Evolutionary conservation across 2,113 vertebrate species (phyloP).

Genomic region (Peromyscus maniculatus): DNA sequence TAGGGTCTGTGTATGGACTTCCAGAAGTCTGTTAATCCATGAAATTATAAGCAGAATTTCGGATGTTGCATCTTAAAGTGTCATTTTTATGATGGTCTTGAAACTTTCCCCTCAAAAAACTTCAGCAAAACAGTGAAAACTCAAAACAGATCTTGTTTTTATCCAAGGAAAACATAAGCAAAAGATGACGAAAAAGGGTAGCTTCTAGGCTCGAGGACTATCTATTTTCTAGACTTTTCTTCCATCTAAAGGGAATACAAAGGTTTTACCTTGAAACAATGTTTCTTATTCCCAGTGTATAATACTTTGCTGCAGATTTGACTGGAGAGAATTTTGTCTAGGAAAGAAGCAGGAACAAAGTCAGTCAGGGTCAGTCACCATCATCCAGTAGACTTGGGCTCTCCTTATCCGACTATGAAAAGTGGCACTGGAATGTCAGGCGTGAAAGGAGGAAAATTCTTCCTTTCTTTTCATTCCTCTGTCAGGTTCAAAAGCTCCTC

Average conservation of each 20-base stretch:
- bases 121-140: not conserved
- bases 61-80: not conserved
- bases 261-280: conserved; percentile 3
- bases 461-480: conserved; percentile 37
- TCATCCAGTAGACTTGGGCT: not conserved
- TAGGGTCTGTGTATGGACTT: not conserved
- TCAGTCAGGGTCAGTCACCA: not conserved
- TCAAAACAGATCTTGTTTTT: not conserved
- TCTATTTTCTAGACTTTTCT: conserved; percentile 22
- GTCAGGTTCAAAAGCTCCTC: conserved; percentile 21
- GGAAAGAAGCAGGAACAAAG: not conserved
- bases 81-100: not conserved
- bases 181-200: not conserved
- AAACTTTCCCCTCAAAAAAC: not conserved
- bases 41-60: conserved; percentile 46
- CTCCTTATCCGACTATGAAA: not conserved
- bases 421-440: conserved; percentile 62
- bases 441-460: conserved; percentile 49
- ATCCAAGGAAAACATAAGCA: conserved; percentile 24
- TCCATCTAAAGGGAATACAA: conserved; percentile 33
- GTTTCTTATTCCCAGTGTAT: conserved; percentile 40
- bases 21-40: not conserved
- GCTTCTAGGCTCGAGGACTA: not conserved
- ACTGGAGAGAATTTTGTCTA: not conserved
- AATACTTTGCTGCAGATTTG: not conserved